phyloP scores from a whole-genome alignment of 2,113 vertebrate genomes.

The Tenrec ecaudatus region DNA sequence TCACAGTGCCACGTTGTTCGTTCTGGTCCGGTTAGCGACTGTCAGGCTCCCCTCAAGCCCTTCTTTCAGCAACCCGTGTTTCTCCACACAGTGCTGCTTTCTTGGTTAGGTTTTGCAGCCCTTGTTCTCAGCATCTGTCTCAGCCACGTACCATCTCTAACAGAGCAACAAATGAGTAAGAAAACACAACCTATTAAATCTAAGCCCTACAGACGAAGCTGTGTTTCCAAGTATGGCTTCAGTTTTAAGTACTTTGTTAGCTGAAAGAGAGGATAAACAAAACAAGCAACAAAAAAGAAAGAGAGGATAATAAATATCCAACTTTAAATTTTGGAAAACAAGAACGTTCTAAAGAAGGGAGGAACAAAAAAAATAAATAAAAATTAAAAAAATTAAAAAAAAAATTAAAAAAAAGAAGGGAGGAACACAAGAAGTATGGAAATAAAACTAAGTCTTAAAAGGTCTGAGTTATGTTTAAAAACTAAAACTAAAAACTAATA shows the following conservation, averaged over 20 bases:
- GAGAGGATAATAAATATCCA: neutral
- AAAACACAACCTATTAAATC: neutral
- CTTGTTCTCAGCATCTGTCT: too few relatives aligned
- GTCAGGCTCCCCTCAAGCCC: too few relatives aligned
- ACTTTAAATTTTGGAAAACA: slow-evolving; percentile 13
- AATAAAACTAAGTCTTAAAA: slow-evolving; percentile 40
- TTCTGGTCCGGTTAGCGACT: too few relatives aligned
- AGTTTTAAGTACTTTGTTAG: slow-evolving; percentile 25
- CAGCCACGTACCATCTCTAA: too few relatives aligned
- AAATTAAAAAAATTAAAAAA: too few relatives aligned
- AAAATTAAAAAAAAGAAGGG: too few relatives aligned
- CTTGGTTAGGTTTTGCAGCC: too few relatives aligned
- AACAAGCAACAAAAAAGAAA: neutral
- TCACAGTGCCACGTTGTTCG: too few relatives aligned
- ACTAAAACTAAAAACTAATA: neutral
- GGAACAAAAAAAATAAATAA: too few relatives aligned
- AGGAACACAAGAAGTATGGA: neutral
- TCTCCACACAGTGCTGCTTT: too few relatives aligned
- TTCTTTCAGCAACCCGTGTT: too few relatives aligned
- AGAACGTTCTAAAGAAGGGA: neutral
- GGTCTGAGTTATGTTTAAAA: neutral
- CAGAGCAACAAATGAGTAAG: neutral
- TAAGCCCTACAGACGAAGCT: neutral
- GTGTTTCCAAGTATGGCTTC: neutral
- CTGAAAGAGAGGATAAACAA: neutral